phyloP scores from a whole-genome alignment of 2,797 vertebrate genomes.

The Gephyroberyx darwinii region DNA sequence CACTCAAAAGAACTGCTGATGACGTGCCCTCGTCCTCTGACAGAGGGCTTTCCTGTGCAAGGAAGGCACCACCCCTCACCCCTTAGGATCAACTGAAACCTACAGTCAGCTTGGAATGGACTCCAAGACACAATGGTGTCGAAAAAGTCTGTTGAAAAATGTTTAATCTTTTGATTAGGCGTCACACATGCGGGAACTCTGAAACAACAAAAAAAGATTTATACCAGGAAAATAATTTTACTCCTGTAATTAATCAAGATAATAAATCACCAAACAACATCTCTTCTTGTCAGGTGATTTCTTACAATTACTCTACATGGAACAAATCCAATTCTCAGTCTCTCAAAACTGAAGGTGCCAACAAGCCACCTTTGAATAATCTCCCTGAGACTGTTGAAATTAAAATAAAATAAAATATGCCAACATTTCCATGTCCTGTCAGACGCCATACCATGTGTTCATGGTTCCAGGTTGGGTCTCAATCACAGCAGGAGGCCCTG shows the following conservation, averaged over 20 bases:
- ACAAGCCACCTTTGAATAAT: too few relatives aligned
- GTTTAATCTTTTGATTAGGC: slow-evolving; percentile 22
- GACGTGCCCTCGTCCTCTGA: slow-evolving; percentile 25
- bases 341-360: too few relatives aligned
- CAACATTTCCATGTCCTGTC: neutral
- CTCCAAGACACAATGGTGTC: too few relatives aligned
- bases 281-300: too few relatives aligned
- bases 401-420: slow-evolving; percentile 12
- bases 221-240: neutral
- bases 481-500: slow-evolving; percentile 46
- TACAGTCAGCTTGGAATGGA: neutral
- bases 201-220: neutral
- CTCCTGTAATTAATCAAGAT: neutral
- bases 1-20: slow-evolving; percentile 56
- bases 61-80: slow-evolving; percentile 28
- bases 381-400: neutral
- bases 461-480: slow-evolving; percentile 34
- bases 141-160: neutral
- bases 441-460: slow-evolving; percentile 9
- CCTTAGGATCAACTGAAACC: slow-evolving; percentile 7
- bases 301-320: too few relatives aligned
- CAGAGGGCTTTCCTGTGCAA: slow-evolving; percentile 42
- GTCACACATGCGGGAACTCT: neutral
- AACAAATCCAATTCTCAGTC: too few relatives aligned
- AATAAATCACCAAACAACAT: neutral